Percentiles rank a stretch among this genome's conserved stretches.
phyloP scores from a whole-genome alignment of 2,888 invertebrate species.

The Prosapia bicincta region DNA sequence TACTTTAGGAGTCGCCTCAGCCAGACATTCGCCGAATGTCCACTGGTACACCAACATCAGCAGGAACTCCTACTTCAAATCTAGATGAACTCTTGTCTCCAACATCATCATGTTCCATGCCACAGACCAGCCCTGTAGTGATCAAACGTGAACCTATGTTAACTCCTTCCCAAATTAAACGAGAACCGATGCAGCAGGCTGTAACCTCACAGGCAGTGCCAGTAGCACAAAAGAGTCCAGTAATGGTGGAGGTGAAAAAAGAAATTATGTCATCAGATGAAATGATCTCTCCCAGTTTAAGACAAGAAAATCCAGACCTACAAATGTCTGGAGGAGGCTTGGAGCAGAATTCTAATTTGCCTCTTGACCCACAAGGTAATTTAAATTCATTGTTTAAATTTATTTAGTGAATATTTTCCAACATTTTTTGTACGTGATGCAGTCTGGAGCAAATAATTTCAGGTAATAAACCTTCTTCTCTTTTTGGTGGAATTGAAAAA shows the following conservation, averaged over 20 bases:
- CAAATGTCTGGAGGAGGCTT: not conserved
- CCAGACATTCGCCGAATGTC: conserved; percentile 14
- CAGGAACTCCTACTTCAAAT: conserved; percentile 47
- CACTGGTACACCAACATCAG: conserved; percentile 34
- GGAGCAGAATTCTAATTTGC: conserved; percentile 16
- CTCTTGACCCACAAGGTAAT: conserved; percentile 20
- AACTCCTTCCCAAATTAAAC: conserved; percentile 33
- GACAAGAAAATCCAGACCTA: conserved; percentile 13
- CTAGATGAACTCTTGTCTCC: conserved; percentile 35
- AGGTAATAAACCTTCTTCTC: too few relatives aligned
- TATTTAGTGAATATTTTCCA: not conserved
- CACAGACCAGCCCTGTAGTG: not conserved
- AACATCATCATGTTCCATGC: conserved; percentile 6
- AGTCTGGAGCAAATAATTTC: too few relatives aligned
- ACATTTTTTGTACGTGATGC: too few relatives aligned
- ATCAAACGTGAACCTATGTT: conserved; percentile 18
- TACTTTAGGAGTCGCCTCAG: not conserved
- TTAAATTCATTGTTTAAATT: too few relatives aligned
- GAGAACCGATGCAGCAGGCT: conserved; percentile 31
- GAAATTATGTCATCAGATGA: conserved; percentile 41
- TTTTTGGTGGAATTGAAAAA: too few relatives aligned
- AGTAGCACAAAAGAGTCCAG: conserved; percentile 31
- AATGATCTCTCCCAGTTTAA: conserved; percentile 37
- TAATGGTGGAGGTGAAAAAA: conserved; percentile 40
- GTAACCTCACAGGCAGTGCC: conserved; percentile 13